phyloP scores from a whole-genome alignment of 2,113 vertebrate genomes.

The Cynocephalus volans region DNA sequence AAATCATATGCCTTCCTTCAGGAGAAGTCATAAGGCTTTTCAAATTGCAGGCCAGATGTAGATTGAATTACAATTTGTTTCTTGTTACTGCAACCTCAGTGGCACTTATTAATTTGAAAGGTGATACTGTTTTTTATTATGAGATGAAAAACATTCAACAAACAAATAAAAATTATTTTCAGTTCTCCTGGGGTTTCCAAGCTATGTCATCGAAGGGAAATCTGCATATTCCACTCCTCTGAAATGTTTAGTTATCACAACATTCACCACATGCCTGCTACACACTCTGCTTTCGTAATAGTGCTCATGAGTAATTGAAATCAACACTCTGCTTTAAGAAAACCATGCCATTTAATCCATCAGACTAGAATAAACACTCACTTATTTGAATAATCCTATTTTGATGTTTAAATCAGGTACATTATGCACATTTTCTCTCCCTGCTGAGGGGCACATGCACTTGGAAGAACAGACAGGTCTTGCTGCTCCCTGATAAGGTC shows the following conservation, averaged over 20 bases:
- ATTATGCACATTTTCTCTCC: slow-evolving; percentile 69
- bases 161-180: slow-evolving; percentile 58
- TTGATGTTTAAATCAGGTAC: slow-evolving; percentile 81
- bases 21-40: not conserved
- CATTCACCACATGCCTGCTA: not conserved
- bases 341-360: slow-evolving; percentile 79
- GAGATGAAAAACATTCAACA: slow-evolving; percentile 45
- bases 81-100: slow-evolving; percentile 10
- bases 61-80: slow-evolving; percentile 39
- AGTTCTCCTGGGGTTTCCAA: slow-evolving; percentile 21
- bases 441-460: slow-evolving; percentile 82
- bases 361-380: slow-evolving; percentile 81
- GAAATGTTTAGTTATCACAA: slow-evolving; percentile 62
- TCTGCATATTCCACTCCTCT: slow-evolving; percentile 30
- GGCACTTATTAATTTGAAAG: slow-evolving; percentile 59
- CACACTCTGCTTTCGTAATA: slow-evolving; percentile 55
- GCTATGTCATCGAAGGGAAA: not conserved
- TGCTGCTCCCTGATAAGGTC: slow-evolving; percentile 89
- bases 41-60: not conserved
- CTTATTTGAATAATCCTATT: slow-evolving; percentile 85
- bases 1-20: not conserved
- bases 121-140: slow-evolving; percentile 15
- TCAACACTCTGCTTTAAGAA: slow-evolving; percentile 82
- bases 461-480: slow-evolving; percentile 86
- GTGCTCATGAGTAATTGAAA: slow-evolving; percentile 69